Evolutionary conservation across 2,888 invertebrate species (phyloP), one percentile per base, ranked within the genome.

Genomic region (Eristalis arbustorum): DNA sequence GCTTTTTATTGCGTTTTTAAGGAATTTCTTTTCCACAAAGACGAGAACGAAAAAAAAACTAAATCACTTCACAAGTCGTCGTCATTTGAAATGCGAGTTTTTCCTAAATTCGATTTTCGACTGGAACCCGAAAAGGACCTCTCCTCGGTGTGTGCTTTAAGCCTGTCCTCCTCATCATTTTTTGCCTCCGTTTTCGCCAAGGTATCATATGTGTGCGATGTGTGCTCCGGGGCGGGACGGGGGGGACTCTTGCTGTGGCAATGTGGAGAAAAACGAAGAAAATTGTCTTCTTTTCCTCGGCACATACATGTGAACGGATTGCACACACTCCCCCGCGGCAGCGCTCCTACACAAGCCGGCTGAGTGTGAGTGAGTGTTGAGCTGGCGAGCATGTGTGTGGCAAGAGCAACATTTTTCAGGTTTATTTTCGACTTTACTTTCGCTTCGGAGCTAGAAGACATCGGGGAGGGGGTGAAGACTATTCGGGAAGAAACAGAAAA

Each of bases 71-170:
- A 81, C 81, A 81, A 62, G 56, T 81, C 67, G 71, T 61, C 59
- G 6, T 74, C 67, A 73, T 82, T 64, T 77, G 37, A 82, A 82
- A 85, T 85, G 85, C 57, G 82, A 77, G 76, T 85, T 82, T 85
- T 85, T 85, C 85, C 82, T 73, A 82, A 85, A 77, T 82, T 78
- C 69, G 77, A 78, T 77, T 85, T 85, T 82, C 31, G 82, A 85
- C 82, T 82, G 82, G 69, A 82, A 77, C 69, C 74, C 77, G 77
- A 82, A 82, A 82, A 85, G 73, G 82, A 82, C 62, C 69, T 68
- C 59, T 73, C 69, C 69, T 68, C 59, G 69, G 66, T 74, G 82
- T 77, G 49, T 74, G 72, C 66, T 61, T 73, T 71, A 85, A 78
- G 82, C 73, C 82, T 85, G 77, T 82, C 73, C 71, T 61, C 82